phyloP scores from a whole-genome alignment of 2,797 vertebrate species.

The Syndactyla subalaris region DNA sequence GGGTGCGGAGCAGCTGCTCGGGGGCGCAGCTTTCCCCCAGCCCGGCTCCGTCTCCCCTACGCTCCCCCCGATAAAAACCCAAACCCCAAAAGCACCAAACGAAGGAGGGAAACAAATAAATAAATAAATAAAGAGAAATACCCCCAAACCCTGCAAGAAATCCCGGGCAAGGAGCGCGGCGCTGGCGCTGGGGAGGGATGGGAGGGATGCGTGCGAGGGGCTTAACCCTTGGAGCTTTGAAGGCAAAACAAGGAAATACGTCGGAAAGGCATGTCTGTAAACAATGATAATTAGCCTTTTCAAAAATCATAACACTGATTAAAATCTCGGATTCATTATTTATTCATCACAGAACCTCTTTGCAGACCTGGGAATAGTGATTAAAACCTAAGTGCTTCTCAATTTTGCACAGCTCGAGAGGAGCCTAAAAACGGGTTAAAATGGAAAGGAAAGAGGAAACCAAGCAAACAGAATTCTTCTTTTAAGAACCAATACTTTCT shows the following conservation, averaged over 20 bases:
- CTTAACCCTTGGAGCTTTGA: conserved; percentile 55
- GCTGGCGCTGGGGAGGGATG: neutral
- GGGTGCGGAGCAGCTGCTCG: neutral
- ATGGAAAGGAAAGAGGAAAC: conserved; percentile 61
- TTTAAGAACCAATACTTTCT: conserved; percentile 67
- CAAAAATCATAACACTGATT: conserved; percentile 72
- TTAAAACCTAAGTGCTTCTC: conserved; percentile 71
- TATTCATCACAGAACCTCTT: conserved; percentile 79
- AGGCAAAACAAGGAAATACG: neutral
- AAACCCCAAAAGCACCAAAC: neutral
- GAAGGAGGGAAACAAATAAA: neutral
- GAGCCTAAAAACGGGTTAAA: conserved; percentile 67
- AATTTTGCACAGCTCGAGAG: neutral
- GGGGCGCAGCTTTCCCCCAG: neutral
- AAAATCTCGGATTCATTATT: conserved; percentile 78
- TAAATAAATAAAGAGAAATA: neutral
- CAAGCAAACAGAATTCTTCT: conserved; percentile 60
- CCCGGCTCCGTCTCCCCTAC: neutral
- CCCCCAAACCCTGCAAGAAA: neutral
- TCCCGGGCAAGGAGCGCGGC: neutral
- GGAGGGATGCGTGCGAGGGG: neutral
- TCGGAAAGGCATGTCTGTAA: conserved; percentile 56
- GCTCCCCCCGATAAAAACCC: neutral
- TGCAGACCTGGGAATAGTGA: conserved; percentile 74
- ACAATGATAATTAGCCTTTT: conserved; percentile 71